Conservation (phyloP, 2,113 vertebrate genomes). For the Argyrosomus japonicus region DNA sequence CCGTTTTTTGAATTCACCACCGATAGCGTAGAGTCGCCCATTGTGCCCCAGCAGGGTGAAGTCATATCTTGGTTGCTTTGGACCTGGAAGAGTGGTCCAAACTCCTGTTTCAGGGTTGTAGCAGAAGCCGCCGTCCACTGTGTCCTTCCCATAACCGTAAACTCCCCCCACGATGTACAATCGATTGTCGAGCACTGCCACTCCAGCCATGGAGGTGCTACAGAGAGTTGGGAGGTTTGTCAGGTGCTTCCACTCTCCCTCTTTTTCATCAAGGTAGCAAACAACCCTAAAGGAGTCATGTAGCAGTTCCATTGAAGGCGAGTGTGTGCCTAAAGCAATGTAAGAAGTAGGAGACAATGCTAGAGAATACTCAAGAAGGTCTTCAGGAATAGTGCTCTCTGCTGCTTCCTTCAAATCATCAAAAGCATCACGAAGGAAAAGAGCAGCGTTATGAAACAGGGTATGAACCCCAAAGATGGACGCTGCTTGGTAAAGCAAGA, state of each 20-base stretch:
- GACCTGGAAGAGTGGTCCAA: slow-evolving; percentile 90
- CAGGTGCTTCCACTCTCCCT: slow-evolving; percentile 89
- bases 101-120: slow-evolving; percentile 85
- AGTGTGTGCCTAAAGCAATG: slow-evolving; percentile 91
- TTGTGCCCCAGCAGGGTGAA: slow-evolving; percentile 89
- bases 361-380: slow-evolving; percentile 87
- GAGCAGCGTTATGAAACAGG: slow-evolving; percentile 86
- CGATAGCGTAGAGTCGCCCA: slow-evolving; percentile 89
- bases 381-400: slow-evolving; percentile 79
- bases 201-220: slow-evolving; percentile 93
- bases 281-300: slow-evolving; percentile 91
- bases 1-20: slow-evolving; percentile 88
- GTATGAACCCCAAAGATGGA: slow-evolving; percentile 87
- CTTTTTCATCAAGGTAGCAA: slow-evolving; percentile 91
- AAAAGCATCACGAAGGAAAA: slow-evolving; percentile 90
- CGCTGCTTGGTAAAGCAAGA: slow-evolving; percentile 89
- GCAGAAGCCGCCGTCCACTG: slow-evolving; percentile 91
- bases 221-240: slow-evolving; percentile 89
- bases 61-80: slow-evolving; percentile 90
- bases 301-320: slow-evolving; percentile 88
- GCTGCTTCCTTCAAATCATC: slow-evolving; percentile 83
- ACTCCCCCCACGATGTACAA: slow-evolving; percentile 94
- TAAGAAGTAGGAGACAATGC: slow-evolving; percentile 87
- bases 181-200: slow-evolving; percentile 90
- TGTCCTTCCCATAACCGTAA: slow-evolving; percentile 89